phyloP scores from a whole-genome alignment of 1,140 invertebrate species.

The Trichogramma pretiosum region DNA sequence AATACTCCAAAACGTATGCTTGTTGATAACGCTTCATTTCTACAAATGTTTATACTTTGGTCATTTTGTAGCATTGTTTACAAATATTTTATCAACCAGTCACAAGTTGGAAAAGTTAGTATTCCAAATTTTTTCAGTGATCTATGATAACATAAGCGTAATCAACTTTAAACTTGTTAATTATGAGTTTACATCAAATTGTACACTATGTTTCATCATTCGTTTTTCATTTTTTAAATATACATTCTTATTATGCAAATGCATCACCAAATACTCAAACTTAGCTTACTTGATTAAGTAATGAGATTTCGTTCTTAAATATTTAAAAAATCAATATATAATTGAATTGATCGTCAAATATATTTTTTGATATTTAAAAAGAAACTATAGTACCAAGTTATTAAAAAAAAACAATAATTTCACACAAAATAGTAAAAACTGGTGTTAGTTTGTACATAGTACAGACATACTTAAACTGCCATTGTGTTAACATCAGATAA shows the following conservation, averaged over 20 bases:
- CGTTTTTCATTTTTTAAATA: constrained; percentile 10
- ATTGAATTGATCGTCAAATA: too few species aligned
- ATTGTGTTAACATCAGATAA: too few species aligned
- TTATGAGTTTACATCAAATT: not conserved
- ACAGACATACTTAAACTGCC: too few species aligned
- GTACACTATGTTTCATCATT: not conserved
- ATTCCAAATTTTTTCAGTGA: not conserved
- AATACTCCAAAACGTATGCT: too few species aligned
- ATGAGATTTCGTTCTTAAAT: constrained; percentile 13
- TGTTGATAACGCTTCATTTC: too few species aligned
- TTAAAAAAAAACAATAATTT: too few species aligned
- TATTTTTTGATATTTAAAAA: too few species aligned
- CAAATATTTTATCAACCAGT: constrained; percentile 21
- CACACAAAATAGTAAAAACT: constrained; percentile 16
- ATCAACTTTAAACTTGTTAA: too few species aligned
- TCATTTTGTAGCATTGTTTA: constrained; percentile 28
- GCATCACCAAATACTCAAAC: constrained; percentile 17
- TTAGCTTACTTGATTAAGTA: constrained; percentile 17
- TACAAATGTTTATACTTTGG: constrained; percentile 29
- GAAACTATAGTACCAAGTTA: too few species aligned
- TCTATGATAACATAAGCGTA: too few species aligned
- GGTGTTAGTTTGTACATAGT: constrained; percentile 10
- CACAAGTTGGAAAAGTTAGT: constrained; percentile 16
- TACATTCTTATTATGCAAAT: constrained; percentile 13
- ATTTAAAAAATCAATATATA: too few species aligned